phyloP scores from a whole-genome alignment of 2,888 invertebrate species.

The Schrankia costaestrigalis region DNA sequence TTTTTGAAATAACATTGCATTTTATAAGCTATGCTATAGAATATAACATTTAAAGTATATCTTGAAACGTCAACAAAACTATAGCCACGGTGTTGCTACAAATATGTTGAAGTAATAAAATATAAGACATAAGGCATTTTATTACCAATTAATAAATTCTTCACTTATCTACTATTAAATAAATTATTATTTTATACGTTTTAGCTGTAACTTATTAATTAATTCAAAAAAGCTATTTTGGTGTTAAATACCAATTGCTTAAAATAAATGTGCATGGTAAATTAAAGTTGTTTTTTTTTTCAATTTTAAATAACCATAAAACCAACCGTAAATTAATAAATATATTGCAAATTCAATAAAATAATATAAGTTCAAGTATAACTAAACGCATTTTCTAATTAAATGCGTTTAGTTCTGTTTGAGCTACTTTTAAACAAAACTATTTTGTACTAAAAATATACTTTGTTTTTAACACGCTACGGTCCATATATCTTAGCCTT shows the following conservation, averaged over 20 bases:
- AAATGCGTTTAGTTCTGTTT: constrained; percentile 3
- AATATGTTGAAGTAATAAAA: constrained; percentile 26
- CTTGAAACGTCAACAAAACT: too few species aligned
- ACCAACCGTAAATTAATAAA: neutral
- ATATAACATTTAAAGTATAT: too few species aligned
- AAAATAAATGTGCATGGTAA: constrained; percentile 9
- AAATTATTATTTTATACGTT: constrained; percentile 27
- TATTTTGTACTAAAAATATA: constrained; percentile 33
- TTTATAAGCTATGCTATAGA: too few species aligned
- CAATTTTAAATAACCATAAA: neutral
- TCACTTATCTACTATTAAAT: constrained; percentile 32
- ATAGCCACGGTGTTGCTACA: too few species aligned
- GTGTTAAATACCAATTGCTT: constrained; percentile 11
- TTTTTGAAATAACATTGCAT: too few species aligned
- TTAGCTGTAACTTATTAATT: constrained; percentile 10
- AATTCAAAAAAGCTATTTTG: constrained; percentile 5
- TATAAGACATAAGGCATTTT: constrained; percentile 27
- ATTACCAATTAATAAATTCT: constrained; percentile 37
- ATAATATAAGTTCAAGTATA: neutral
- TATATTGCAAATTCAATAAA: neutral
- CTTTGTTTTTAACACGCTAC: constrained; percentile 6
- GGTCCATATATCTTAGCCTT: constrained; percentile 1
- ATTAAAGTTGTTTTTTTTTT: too few species aligned
- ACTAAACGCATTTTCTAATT: neutral
- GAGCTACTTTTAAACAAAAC: constrained; percentile 3